Evolutionary conservation across 2,113 vertebrate genomes (phyloP).

Genomic region (Boulengeromyrus knoepffleri): DNA sequence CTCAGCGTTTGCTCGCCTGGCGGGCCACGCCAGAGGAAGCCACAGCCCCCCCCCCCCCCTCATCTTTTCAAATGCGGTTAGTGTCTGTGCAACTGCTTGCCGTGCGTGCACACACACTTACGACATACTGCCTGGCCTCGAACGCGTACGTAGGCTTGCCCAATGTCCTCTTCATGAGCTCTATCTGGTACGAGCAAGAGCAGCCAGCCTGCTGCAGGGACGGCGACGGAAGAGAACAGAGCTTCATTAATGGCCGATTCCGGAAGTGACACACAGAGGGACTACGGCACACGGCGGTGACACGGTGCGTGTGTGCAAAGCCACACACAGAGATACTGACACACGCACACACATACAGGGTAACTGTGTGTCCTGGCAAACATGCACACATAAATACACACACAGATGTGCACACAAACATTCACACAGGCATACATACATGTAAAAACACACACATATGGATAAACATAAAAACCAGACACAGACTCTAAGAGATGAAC

Average conservation of each 20-base stretch:
- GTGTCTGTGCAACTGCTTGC: slow-evolving; percentile 50
- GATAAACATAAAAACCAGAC: neutral
- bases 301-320: neutral
- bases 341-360: neutral
- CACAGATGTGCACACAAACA: neutral
- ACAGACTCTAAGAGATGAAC: neutral
- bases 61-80: slow-evolving; percentile 56
- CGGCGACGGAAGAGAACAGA: slow-evolving; percentile 69
- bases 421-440: neutral
- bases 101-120: slow-evolving; percentile 68
- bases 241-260: slow-evolving; percentile 48
- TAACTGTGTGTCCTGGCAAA: neutral
- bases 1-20: neutral
- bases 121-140: slow-evolving; percentile 95
- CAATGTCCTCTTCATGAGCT: slow-evolving; percentile 96
- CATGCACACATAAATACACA: neutral
- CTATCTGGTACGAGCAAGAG: slow-evolving; percentile 88
- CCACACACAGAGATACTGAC: neutral
- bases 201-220: slow-evolving; percentile 72
- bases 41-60: neutral
- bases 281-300: neutral
- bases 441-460: neutral
- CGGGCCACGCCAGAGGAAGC: neutral
- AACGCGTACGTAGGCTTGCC: slow-evolving; percentile 88
- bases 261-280: neutral